These are phyloP conservation scores for Xenentodon cancila DNA, from an alignment of 2,797 vertebrate genomes.

Conservation along the genomic window DNA sequence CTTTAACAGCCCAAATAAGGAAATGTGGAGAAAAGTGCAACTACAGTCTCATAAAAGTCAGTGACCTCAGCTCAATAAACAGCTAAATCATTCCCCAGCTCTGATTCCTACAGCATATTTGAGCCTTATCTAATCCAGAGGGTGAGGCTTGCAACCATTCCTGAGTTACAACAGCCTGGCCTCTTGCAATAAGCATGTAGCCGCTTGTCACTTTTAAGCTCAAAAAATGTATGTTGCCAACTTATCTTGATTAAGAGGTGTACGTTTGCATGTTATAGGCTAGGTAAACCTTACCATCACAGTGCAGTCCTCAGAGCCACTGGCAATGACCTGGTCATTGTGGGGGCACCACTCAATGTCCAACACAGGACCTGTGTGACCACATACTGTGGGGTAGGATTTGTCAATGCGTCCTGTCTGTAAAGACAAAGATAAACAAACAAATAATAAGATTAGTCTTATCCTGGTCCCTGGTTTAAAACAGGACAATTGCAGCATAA, in stretches of 20 bases:
- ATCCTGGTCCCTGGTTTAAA: conserved; percentile 37
- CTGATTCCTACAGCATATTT: conserved; percentile 73
- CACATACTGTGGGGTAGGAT: conserved; percentile 95
- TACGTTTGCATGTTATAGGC: conserved; percentile 20
- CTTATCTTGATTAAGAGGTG: background rate
- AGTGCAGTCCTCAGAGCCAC: conserved; percentile 95
- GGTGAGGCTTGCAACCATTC: conserved; percentile 62
- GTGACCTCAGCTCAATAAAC: conserved; percentile 79
- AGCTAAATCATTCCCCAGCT: conserved; percentile 72
- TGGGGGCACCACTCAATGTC: conserved; percentile 99
- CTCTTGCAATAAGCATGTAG: conserved; percentile 53
- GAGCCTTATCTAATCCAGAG: conserved; percentile 76
- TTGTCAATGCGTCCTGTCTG: conserved; percentile 97
- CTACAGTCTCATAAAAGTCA: conserved; percentile 56
- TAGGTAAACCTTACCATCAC: conserved; percentile 87
- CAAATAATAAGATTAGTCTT: conserved; percentile 56
- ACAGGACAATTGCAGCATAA: conserved; percentile 44
- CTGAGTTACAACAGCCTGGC: conserved; percentile 42
- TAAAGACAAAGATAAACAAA: conserved; percentile 53
- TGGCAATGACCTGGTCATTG: conserved; percentile 96
- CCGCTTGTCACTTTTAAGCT: conserved; percentile 32
- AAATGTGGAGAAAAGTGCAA: conserved; percentile 49
- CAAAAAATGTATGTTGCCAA: conserved; percentile 21
- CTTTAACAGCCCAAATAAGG: conserved; percentile 72
- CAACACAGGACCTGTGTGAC: conserved; percentile 95